These are phyloP conservation scores for Caenorhabditis afra DNA, from an alignment of 2,888 invertebrate species.

Conservation along the genomic window DNA sequence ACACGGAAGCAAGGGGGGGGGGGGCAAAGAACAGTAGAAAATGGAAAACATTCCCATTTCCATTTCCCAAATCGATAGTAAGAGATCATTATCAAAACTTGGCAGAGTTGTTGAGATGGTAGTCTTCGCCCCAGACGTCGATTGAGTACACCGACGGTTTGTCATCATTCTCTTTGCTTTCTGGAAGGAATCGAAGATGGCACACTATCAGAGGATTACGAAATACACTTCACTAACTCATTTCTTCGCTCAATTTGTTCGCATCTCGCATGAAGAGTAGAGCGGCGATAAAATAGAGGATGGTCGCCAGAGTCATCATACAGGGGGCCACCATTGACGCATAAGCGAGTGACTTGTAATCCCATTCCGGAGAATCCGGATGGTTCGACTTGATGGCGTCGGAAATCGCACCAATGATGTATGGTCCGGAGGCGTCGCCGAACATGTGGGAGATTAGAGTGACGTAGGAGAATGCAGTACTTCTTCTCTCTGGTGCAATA, in stretches of 20 bases:
- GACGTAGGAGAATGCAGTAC: constrained; percentile 97
- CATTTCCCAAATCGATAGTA: too few species aligned
- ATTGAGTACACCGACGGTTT: constrained; percentile 29
- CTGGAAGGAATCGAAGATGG: constrained; percentile 26
- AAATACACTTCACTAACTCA: constrained; percentile 51
- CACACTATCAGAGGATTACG: constrained; percentile 14
- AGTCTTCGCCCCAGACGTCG: constrained; percentile 33
- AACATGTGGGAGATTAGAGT: constrained; percentile 95
- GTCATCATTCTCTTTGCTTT: constrained; percentile 21
- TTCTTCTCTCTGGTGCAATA: constrained; percentile 93
- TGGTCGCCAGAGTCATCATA: constrained; percentile 49
- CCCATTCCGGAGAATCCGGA: constrained; percentile 48
- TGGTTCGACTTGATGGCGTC: constrained; percentile 68
- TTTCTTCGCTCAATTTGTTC: constrained; percentile 46
- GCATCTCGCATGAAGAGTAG: constrained; percentile 58
- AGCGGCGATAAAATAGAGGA: constrained; percentile 61
- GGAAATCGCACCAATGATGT: constrained; percentile 87
- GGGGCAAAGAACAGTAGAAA: constrained; percentile 1
- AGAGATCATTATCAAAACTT: constrained; percentile 39
- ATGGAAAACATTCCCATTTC: background rate
- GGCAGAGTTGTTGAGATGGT: background rate
- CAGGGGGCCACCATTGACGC: constrained; percentile 56
- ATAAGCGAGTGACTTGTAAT: constrained; percentile 52
- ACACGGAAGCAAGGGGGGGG: constrained; percentile 12
- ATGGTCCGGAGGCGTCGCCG: constrained; percentile 98